Base-by-base conservation (phyloP, 2,888 invertebrate species). In the Tyria jacobaeae region DNA sequence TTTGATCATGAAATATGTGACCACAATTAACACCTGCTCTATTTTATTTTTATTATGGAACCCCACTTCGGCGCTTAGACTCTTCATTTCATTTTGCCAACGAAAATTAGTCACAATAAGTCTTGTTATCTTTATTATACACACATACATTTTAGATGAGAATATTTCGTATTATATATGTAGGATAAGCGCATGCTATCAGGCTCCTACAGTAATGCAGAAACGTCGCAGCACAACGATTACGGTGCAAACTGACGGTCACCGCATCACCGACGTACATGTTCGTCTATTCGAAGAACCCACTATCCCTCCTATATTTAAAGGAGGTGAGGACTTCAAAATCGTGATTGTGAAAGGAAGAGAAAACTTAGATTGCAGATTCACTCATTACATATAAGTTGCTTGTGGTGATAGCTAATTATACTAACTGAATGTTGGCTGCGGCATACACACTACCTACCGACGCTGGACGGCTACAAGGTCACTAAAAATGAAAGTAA, bases 201-300 rank as follows among this genome's bases (percentile, higher is more conserved):
- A 57, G 50, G 41, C 35, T 57, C 52, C 50, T 66, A 48, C 60
- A 71, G 60, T 60, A 73, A 71, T 65, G 59, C 49, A 58, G 59
- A 57, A 62, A 53, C 60, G 57, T 51, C 64, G 49, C 60, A 49
- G 58, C 62, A 68, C 68, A 62, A 69, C 70, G 67, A 78, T 83
- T 76, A 70, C 66, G 61, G 83, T 82, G 81, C 73, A 83, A 80
- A 84, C 83, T 75, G 76, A 68, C 71, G 60, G 67, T 67, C 64
- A 66, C 68, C 63, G 39, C 35, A 53, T 52, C 57, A 3, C 4
- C 27, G 17, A 12, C 31, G 14, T 37, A 12, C 49, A 39, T 49
- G 39, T 44, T 25, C 35, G 4, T 37, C 49, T 48, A 37, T 25
- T 52, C 24, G 51, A 51, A 35, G 17, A 24, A 35, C 1, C 21